Base-by-base conservation (phyloP, 2,113 vertebrate genomes). In the Phyllopteryx taeniolatus region DNA sequence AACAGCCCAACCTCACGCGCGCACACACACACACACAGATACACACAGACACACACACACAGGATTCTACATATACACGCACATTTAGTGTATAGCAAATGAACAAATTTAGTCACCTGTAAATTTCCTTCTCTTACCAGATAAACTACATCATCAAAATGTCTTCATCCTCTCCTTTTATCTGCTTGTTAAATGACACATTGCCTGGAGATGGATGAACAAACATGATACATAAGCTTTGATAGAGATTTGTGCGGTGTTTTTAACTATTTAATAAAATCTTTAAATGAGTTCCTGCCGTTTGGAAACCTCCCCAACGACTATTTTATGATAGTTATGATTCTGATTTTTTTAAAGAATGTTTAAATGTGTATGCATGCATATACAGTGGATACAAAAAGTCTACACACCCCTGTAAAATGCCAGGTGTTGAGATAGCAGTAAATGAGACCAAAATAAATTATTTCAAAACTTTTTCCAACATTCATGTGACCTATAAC, bases 1-100 rank as follows among this genome's bases (percentile, higher is more conserved):
- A 95, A 94, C 93, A 92, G 92, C 93, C 89, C 90, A 93, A 93
- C 93, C 93, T 93, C 83, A 85, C 88, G 81, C 85, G 77, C 70
- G 27, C 79, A 73, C 59, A 78, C 76, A 76, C 74, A 73, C 77
- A 76, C 76, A 75, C 73, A 68, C 71, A 60, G 77, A 79, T 70
- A 73, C 15, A 2, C 68, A 35, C 11, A 12, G 67, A 61, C 6
- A 2, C 46, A 43, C 33, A 4, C 65, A 43, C 11, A 12, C 70
- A 60, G 1, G 2, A 63, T 43, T 39, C 39, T 59, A 71, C 77
- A 69, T 33, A 72, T 39, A 39, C 35, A 6, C 39, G n/a, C 31
- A 57, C 61, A 64, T 35, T 64, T 14, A 74, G 53, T 61, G 72
- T 81, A 75, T 56, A 74, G 78, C 68, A 72, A 73, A 60, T 82